Evolutionary conservation across 2,113 vertebrate genomes (phyloP).

Genomic region (Chaenogobius annularis): DNA sequence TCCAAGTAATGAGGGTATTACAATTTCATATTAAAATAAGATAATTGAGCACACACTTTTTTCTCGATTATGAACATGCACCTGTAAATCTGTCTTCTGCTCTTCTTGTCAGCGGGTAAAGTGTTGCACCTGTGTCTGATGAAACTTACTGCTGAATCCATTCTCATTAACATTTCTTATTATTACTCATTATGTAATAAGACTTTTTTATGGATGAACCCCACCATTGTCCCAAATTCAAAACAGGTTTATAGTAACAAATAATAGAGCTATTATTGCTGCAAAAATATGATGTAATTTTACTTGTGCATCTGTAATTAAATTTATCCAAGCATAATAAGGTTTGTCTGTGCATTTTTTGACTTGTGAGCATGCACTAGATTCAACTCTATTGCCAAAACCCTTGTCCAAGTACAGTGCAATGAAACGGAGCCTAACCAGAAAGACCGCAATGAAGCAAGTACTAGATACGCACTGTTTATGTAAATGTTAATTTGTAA

Average conservation of each 20-base stretch:
- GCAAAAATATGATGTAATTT: neutral
- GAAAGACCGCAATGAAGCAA: no score
- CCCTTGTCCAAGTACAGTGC: no score
- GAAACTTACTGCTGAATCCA: constrained; percentile 25
- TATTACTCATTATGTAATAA: neutral
- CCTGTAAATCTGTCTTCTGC: neutral
- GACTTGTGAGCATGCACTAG: no score
- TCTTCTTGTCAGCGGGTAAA: constrained; percentile 17
- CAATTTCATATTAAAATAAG: neutral
- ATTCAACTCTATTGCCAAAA: no score
- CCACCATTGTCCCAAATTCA: neutral
- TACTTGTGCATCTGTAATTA: neutral
- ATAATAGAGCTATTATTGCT: neutral
- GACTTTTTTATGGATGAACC: neutral
- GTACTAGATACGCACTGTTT: no score
- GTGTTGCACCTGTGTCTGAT: constrained; percentile 35
- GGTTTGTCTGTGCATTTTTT: no score
- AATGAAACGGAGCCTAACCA: no score
- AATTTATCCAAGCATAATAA: neutral
- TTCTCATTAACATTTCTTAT: constrained; percentile 20
- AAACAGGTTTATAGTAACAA: neutral
- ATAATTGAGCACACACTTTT: neutral
- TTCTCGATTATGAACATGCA: constrained; percentile 1
- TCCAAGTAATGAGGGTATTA: constrained; percentile 10
- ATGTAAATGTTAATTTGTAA: no score